A percentile compares a stretch with the other conserved stretches of the same genome.
These are phyloP conservation scores for Tipula vernalis DNA, from an alignment of 2,888 invertebrate species.

Conservation along the genomic window DNA sequence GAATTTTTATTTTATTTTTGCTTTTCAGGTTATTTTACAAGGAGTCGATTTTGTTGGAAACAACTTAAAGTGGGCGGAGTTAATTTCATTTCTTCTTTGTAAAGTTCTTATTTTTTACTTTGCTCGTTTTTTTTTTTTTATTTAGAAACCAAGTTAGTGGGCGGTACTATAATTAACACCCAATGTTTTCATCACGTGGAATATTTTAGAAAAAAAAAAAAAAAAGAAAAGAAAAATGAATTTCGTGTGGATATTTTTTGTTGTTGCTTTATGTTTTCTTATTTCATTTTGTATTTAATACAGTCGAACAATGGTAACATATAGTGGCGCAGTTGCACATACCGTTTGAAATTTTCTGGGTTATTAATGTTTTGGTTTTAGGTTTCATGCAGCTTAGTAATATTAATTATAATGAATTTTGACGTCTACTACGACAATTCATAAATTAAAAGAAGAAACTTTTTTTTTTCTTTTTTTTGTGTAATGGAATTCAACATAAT, in stretches of 20 bases:
- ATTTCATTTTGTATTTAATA: not conserved
- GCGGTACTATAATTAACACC: not conserved
- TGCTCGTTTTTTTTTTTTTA: not conserved
- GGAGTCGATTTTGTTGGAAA: not conserved
- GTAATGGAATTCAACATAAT: no score
- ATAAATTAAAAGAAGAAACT: no score
- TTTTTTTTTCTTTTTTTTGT: no score
- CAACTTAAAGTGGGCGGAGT: not conserved
- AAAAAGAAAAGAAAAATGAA: not conserved
- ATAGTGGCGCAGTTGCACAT: no score
- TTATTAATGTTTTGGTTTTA: no score
- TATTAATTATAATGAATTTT: no score
- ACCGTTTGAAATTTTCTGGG: no score
- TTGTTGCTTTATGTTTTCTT: not conserved
- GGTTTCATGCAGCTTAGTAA: no score
- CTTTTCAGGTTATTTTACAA: not conserved
- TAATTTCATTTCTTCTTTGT: not conserved
- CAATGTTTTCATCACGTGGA: not conserved
- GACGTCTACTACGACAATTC: no score
- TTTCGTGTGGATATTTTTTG: not conserved
- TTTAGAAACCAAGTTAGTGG: not conserved
- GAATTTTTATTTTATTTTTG: not conserved
- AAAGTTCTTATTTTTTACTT: not conserved
- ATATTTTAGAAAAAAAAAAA: not conserved
- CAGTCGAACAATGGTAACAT: not conserved